phyloP scores from a whole-genome alignment of 2,888 invertebrate species.

The Tenthredo livida region DNA sequence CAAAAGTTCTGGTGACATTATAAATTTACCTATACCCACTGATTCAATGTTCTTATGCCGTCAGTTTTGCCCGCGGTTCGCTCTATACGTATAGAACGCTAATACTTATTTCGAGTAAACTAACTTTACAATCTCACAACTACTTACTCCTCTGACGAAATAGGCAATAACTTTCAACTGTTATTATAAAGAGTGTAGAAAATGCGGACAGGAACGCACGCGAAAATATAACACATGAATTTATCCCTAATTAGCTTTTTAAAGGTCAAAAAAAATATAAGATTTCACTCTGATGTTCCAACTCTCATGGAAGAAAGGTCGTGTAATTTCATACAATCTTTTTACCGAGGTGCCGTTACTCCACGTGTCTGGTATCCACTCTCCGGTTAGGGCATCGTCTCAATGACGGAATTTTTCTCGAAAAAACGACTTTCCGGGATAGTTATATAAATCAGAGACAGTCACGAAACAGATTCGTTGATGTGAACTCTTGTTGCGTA shows the following conservation, averaged over 20 bases:
- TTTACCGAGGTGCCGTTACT: neutral
- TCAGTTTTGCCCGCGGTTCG: neutral
- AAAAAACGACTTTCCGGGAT: neutral
- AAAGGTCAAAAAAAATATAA: neutral
- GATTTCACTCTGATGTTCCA: neutral
- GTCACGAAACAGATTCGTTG: neutral
- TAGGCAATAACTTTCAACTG: neutral
- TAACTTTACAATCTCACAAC: neutral
- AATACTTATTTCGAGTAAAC: neutral
- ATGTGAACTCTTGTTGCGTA: neutral
- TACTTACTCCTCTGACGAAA: neutral
- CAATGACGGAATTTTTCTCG: neutral
- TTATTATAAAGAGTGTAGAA: neutral
- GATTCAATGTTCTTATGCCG: constrained; percentile 33
- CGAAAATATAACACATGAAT: neutral
- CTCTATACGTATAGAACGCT: neutral
- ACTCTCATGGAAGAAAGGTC: neutral
- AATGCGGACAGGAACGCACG: neutral
- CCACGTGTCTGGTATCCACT: neutral
- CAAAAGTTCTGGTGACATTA: constrained; percentile 50
- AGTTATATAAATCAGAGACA: neutral
- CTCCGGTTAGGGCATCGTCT: neutral
- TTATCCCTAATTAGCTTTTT: neutral
- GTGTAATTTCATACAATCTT: constrained; percentile 2
- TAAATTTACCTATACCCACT: constrained; percentile 47